Percentiles rank a stretch among this genome's conserved stretches.
Evolutionary conservation across 2,888 invertebrate genomes (phyloP).

Genomic region (Prionchulus punctatus): DNA sequence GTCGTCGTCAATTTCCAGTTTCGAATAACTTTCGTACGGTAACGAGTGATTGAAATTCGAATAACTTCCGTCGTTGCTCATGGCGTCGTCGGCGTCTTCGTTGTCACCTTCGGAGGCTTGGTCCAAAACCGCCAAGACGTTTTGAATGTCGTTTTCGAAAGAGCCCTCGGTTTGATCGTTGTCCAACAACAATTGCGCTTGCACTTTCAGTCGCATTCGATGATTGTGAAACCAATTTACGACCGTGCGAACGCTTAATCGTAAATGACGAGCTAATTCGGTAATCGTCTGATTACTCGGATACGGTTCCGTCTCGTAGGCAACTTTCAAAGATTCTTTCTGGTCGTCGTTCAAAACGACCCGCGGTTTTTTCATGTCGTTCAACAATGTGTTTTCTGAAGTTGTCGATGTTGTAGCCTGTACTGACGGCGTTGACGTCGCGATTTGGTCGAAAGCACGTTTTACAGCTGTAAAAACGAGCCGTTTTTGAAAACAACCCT

Average conservation of each 20-base stretch:
- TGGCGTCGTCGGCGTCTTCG: background rate
- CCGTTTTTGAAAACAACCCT: no score
- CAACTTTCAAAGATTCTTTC: slow-evolving; percentile 79
- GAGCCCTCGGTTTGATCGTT: background rate
- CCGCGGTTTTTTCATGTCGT: slow-evolving; percentile 38
- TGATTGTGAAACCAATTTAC: slow-evolving; percentile 99
- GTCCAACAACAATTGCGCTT: background rate
- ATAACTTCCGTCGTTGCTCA: no score
- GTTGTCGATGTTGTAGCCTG: background rate
- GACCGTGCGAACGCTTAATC: slow-evolving; percentile 80
- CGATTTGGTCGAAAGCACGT: background rate
- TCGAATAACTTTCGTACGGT: no score
- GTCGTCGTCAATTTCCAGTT: background rate
- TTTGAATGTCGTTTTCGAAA: no score
- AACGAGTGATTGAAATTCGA: no score
- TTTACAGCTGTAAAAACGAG: background rate
- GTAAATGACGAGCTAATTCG: slow-evolving; percentile 74
- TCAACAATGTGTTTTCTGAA: no score
- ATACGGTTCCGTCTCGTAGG: slow-evolving; percentile 88
- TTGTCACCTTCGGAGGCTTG: background rate
- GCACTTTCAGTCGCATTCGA: slow-evolving; percentile 78
- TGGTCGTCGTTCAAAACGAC: slow-evolving; percentile 96
- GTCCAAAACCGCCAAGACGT: background rate
- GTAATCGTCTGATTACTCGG: slow-evolving; percentile 91
- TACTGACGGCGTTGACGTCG: background rate